A percentile compares a stretch with the other conserved stretches of the same genome.
phyloP scores from a whole-genome alignment of 2,797 vertebrate species.

The Cyprinodon diabolis region DNA sequence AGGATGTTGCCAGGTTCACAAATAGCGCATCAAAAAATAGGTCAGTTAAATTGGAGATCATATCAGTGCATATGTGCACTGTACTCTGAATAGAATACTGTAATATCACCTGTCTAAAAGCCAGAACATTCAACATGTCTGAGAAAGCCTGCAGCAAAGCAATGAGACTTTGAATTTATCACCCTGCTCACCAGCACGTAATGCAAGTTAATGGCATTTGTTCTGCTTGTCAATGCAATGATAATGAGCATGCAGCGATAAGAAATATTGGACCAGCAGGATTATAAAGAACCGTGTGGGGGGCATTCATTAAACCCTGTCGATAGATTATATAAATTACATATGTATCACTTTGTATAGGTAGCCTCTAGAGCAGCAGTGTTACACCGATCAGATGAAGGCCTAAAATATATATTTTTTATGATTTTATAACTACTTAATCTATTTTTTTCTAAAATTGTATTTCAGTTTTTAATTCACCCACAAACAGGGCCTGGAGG shows the following conservation, averaged over 20 bases:
- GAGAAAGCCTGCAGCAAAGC: constrained; percentile 12
- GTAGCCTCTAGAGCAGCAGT: neutral
- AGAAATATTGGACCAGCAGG: constrained; percentile 36
- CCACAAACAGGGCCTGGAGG: constrained; percentile 35
- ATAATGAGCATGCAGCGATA: constrained; percentile 44
- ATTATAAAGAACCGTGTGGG: constrained; percentile 35
- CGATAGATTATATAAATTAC: constrained; percentile 33
- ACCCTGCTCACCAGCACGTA: constrained; percentile 20
- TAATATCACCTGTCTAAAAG: neutral
- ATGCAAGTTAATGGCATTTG: constrained; percentile 20
- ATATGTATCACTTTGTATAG: constrained; percentile 7
- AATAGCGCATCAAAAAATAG: constrained; percentile 37
- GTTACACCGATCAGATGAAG: neutral
- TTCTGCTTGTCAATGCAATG: constrained; percentile 42
- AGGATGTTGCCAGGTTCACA: constrained; percentile 23
- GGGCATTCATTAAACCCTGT: constrained; percentile 30
- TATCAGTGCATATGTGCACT: constrained; percentile 7
- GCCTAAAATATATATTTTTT: neutral
- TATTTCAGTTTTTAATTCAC: constrained; percentile 54
- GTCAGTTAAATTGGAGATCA: constrained; percentile 16
- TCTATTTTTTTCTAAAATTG: constrained; percentile 37
- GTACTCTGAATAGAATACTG: constrained; percentile 12
- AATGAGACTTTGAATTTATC: constrained; percentile 31
- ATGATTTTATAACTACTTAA: constrained; percentile 32
- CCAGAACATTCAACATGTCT: constrained; percentile 2